Evolutionary conservation across 1,140 invertebrate genomes (phyloP).

Genomic region (Saccostrea cuccullata): DNA sequence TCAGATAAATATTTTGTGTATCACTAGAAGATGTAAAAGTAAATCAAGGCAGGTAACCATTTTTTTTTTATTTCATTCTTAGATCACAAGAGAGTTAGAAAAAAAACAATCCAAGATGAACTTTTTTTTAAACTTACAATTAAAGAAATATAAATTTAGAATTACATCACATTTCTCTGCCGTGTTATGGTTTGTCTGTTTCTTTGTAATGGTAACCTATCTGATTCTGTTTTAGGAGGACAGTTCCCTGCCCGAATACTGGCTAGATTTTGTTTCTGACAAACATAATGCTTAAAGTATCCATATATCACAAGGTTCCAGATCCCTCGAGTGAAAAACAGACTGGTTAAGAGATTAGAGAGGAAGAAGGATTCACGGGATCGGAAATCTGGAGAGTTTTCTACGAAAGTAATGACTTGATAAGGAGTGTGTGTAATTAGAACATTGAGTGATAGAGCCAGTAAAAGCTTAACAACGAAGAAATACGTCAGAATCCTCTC

Average conservation of each 20-base stretch:
- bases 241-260: conserved; percentile 50
- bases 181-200: not conserved
- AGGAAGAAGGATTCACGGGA: conserved; percentile 22
- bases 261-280: conserved; percentile 59
- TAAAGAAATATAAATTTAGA: not conserved
- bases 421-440: conserved; percentile 60
- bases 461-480: conserved; percentile 66
- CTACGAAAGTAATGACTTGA: conserved; percentile 59
- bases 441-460: conserved; percentile 61
- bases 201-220: not conserved
- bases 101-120: too few relatives aligned
- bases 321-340: conserved; percentile 63
- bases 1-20: too few relatives aligned
- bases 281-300: conserved; percentile 67
- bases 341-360: conserved; percentile 54
- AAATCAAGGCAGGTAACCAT: too few relatives aligned
- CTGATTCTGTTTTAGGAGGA: conserved; percentile 2
- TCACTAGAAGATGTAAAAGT: too few relatives aligned
- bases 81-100: too few relatives aligned
- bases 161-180: not conserved
- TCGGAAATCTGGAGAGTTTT: conserved; percentile 28
- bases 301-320: conserved; percentile 70
- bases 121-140: too few relatives aligned
- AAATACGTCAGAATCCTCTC: conserved; percentile 56
- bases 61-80: too few relatives aligned